Percentiles rank a stretch among this genome's conserved stretches.
Evolutionary conservation across 37 sponge, comb jelly and placozoan species (phyloP).

Genomic region (Chondrilla cf. caribensis): DNA sequence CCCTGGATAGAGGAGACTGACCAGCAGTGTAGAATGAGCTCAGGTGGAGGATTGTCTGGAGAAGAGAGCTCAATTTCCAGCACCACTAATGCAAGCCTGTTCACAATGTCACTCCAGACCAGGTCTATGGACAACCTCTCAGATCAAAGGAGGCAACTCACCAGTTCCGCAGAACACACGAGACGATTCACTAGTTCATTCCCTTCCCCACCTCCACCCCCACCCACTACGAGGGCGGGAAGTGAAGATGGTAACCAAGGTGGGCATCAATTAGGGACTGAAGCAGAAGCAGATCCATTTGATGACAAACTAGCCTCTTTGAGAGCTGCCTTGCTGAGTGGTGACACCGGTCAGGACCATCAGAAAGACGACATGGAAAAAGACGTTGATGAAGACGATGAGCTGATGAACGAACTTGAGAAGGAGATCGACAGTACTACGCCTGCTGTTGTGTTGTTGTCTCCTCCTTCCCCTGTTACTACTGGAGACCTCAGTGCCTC

Average conservation of each 20-base stretch:
- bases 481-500: not conserved
- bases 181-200: no score
- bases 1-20: not conserved
- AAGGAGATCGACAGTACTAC: not conserved
- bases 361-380: not conserved
- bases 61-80: no score
- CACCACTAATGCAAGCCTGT: no score
- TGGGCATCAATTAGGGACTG: not conserved
- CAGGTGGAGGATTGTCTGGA: not conserved
- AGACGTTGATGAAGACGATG: not conserved
- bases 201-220: not conserved
- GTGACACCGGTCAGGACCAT: not conserved
- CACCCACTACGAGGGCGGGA: not conserved
- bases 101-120: no score
- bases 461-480: constrained; percentile 2
- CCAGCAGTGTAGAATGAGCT: not conserved
- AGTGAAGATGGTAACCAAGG: not conserved
- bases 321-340: not conserved
- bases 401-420: not conserved
- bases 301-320: constrained; percentile 4
- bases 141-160: no score
- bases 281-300: not conserved
- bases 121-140: no score
- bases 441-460: not conserved
- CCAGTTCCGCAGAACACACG: no score